These are phyloP conservation scores for Psittacula echo DNA, from an alignment of 2,797 vertebrate genomes.

Conservation along the genomic window DNA sequence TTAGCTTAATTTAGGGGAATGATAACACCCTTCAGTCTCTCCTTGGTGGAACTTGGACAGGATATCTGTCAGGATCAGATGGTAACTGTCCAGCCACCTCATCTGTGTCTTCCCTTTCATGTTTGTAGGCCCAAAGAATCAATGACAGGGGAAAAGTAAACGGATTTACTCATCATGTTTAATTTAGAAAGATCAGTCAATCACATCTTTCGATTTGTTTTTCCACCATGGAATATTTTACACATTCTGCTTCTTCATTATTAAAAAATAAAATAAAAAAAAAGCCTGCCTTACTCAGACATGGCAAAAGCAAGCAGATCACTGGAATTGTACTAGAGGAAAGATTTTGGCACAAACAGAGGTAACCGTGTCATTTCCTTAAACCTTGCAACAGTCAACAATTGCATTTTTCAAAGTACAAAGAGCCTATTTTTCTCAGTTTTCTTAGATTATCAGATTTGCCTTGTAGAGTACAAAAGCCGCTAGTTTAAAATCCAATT, in stretches of 20 bases:
- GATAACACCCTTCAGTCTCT: background rate
- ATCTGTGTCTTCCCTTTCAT: background rate
- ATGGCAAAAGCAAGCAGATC: background rate
- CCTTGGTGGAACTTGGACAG: background rate
- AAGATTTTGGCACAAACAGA: background rate
- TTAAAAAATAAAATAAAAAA: background rate
- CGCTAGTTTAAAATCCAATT: background rate
- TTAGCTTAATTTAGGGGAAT: background rate
- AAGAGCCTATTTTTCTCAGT: slow-evolving; percentile 7
- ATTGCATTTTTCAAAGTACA: slow-evolving; percentile 1
- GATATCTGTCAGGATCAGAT: background rate
- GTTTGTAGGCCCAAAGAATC: background rate
- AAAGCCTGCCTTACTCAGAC: background rate
- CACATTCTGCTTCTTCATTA: background rate
- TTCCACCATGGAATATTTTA: background rate
- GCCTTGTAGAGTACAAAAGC: background rate
- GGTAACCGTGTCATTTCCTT: background rate
- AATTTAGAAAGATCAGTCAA: background rate
- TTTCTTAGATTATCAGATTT: background rate
- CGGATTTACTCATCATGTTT: rapidly evolving
- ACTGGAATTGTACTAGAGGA: background rate
- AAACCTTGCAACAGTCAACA: background rate
- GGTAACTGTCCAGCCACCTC: background rate
- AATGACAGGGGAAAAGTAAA: background rate
- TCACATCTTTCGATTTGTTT: background rate